Evolutionary conservation across 1,140 invertebrate species (phyloP), one percentile per base, ranked within the genome.

Genomic region (Hypothenemus hampei): DNA sequence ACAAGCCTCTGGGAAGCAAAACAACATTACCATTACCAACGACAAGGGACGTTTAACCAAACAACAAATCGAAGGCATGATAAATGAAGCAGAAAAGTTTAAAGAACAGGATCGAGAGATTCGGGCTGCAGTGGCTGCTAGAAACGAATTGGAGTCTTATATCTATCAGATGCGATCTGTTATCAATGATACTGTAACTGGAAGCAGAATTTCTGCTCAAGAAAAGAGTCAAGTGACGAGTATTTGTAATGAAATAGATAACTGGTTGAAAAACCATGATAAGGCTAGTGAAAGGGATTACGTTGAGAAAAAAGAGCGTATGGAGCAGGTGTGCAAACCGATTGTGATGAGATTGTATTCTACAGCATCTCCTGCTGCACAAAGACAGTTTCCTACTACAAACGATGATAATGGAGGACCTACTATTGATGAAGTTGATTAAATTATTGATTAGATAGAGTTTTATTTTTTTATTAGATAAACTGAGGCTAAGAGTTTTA

Each of bases 111-210:
- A 81, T 59, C 72, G 71, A 19, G 73, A 76, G 41, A 72, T 75
- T 23, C 72, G 70, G 57, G 69, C 70, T 3, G 69, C 81, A 22
- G 77, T 87, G 22, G 68, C 77, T 35, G 76, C 81, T 2, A 82
- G 82, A 65, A 89, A 87, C 65, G 73, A 79, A 29, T 69, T 89
- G 15, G 86, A 90, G 70, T 75, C 77, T 7, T 87, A 89, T 57
- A 75, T 84, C n/a, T 88, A 84, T 66, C 79, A 77, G 53, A 80
- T 87, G 49, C 85, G 85, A 68, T 69, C 72, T 63, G 75, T 72
- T 5, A 63, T 77, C 35, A 64, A 57, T 0, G 64, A 75, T n/a
- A 72, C 77, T 0, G 67, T 68, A 29, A 58, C 70, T 6, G 62
- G 65, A 1, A 3, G 26, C 3, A 70, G 68, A 53, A 49, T 80